These are phyloP conservation scores for Subanguina moxae DNA, from an alignment of 1,140 invertebrate genomes.

Conservation along the genomic window DNA sequence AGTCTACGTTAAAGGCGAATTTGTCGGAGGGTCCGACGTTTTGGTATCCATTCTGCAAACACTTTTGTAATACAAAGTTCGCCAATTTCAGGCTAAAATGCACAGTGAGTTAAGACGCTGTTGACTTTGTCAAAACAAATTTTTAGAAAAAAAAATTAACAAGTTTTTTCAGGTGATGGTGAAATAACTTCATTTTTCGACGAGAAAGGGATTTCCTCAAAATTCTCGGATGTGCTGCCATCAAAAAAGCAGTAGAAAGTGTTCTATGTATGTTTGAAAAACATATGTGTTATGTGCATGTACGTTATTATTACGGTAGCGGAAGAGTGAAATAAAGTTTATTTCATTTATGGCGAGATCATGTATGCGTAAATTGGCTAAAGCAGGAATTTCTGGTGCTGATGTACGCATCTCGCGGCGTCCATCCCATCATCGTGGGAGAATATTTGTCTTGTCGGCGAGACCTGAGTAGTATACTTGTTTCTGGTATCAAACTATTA, in stretches of 20 bases:
- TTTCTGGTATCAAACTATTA: neutral
- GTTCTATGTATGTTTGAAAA: neutral
- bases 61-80: too few relatives aligned
- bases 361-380: slow-evolving; percentile 8
- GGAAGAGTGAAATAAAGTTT: too few relatives aligned
- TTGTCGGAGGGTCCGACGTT: slow-evolving; percentile 58
- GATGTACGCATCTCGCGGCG: slow-evolving; percentile 1
- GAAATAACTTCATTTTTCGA: slow-evolving; percentile 35
- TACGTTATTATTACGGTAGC: too few relatives aligned
- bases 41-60: too few relatives aligned
- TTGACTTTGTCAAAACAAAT: neutral
- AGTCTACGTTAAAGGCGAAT: slow-evolving; percentile 58
- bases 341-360: neutral
- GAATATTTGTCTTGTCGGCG: slow-evolving; percentile 1
- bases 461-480: neutral
- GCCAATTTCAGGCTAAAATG: slow-evolving; percentile 6
- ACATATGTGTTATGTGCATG: too few relatives aligned
- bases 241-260: neutral
- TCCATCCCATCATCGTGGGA: slow-evolving; percentile 4
- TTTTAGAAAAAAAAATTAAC: neutral
- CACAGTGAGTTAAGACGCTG: slow-evolving; percentile 23
- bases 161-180: slow-evolving; percentile 1
- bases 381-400: slow-evolving; percentile 9
- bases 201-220: slow-evolving; percentile 28
- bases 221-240: slow-evolving; percentile 24